phyloP scores from a whole-genome alignment of 2,113 vertebrate species.

The Copsychus sechellarum region DNA sequence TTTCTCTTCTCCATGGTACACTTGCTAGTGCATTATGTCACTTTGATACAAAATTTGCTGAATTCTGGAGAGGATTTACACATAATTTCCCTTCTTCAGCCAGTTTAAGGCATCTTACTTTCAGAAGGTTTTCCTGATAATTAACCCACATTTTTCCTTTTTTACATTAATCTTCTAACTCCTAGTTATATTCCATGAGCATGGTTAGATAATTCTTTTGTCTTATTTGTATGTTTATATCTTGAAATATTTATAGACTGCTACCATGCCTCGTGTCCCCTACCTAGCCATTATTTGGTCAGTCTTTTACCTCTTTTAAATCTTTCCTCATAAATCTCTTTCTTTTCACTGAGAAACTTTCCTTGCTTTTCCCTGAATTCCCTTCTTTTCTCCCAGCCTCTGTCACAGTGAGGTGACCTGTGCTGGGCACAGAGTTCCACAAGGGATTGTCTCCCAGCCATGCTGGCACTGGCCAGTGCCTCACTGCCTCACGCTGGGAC shows the following conservation, averaged over 20 bases:
- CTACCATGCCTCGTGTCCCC: neutral
- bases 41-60: neutral
- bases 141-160: neutral
- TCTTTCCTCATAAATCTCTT: constrained; percentile 51
- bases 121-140: neutral
- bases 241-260: constrained; percentile 59
- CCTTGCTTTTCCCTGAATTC: neutral
- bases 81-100: neutral
- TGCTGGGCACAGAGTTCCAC: neutral
- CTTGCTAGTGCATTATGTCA: neutral
- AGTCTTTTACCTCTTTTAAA: neutral
- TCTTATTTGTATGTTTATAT: constrained; percentile 32
- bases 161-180: neutral
- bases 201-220: constrained; percentile 18
- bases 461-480: neutral
- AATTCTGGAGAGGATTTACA: neutral
- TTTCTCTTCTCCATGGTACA: neutral
- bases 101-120: neutral
- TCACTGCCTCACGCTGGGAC: neutral
- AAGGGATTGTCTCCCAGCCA: neutral
- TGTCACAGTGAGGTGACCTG: neutral
- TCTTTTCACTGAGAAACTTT: neutral
- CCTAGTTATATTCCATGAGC: neutral
- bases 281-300: neutral
- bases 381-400: neutral